Evolutionary conservation across 2,797 vertebrate genomes (phyloP).

Genomic region (Labroides dimidiatus): DNA sequence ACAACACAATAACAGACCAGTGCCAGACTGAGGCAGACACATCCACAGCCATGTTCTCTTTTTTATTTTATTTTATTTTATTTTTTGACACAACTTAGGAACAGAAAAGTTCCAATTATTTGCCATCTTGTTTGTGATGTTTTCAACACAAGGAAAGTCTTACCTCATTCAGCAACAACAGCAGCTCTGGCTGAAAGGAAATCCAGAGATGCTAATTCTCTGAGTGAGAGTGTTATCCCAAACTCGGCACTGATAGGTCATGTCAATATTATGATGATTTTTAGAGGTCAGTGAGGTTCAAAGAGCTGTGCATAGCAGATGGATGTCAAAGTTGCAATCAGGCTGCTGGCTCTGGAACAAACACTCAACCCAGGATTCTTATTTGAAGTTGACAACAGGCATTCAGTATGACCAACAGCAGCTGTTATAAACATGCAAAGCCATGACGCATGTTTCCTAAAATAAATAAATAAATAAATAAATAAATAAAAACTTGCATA

Average conservation of each 20-base stretch:
- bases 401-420: background rate
- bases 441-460: background rate
- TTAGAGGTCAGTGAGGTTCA: slow-evolving; percentile 1
- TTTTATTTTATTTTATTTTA: no score
- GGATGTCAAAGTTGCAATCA: slow-evolving; percentile 19
- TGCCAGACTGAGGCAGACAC: slow-evolving; percentile 1
- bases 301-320: slow-evolving; percentile 4
- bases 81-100: background rate
- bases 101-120: slow-evolving; percentile 27
- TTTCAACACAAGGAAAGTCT: slow-evolving; percentile 16
- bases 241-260: slow-evolving; percentile 10
- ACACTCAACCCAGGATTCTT: slow-evolving; percentile 1
- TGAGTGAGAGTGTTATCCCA: slow-evolving; percentile 11
- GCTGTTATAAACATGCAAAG: background rate
- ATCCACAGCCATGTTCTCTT: slow-evolving; percentile 16
- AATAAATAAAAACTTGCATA: no score
- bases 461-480: no score
- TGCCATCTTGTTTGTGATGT: slow-evolving; percentile 25
- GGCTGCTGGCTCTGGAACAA: slow-evolving; percentile 1
- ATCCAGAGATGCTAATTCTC: background rate
- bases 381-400: background rate
- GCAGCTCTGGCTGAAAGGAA: slow-evolving; percentile 10
- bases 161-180: slow-evolving; percentile 7
- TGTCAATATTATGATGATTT: slow-evolving; percentile 20
- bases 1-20: slow-evolving; percentile 6